phyloP scores from a whole-genome alignment of 2,113 vertebrate species.

The Tetrao urogallus region DNA sequence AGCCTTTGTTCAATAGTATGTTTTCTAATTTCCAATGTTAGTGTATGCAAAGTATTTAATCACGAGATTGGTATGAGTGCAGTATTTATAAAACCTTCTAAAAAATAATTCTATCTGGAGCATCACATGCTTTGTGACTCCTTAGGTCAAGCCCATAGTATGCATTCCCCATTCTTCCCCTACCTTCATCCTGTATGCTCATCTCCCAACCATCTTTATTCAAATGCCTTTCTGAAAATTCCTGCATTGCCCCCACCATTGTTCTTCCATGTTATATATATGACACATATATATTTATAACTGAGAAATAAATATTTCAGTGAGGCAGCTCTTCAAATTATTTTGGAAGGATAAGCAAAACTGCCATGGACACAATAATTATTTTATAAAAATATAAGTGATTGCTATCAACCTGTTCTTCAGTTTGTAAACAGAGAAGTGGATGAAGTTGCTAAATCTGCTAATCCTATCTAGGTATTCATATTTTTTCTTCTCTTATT shows the following conservation, averaged over 20 bases:
- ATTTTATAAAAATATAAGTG: background rate
- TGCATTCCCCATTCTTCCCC: background rate
- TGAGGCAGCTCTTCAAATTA: background rate
- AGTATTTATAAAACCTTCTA: background rate
- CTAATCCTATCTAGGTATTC: constrained; percentile 15
- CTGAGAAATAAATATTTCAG: background rate
- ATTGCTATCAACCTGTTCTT: constrained; percentile 15
- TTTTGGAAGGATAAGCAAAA: constrained; percentile 1
- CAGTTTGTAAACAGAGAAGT: background rate
- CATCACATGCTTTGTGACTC: background rate
- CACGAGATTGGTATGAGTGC: background rate
- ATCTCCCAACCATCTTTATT: background rate
- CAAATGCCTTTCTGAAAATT: background rate
- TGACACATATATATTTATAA: too few species aligned
- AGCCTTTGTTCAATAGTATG: background rate
- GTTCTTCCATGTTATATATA: too few species aligned
- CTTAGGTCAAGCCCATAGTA: background rate
- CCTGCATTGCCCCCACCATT: background rate
- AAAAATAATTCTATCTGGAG: background rate
- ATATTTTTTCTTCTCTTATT: background rate
- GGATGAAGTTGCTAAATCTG: constrained; percentile 19
- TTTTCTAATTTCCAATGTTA: background rate
- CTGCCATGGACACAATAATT: background rate
- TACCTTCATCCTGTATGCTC: background rate
- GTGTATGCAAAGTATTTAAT: background rate